Conservation (phyloP, 2,797 vertebrate genomes). For the Megaceryle alcyon region DNA sequence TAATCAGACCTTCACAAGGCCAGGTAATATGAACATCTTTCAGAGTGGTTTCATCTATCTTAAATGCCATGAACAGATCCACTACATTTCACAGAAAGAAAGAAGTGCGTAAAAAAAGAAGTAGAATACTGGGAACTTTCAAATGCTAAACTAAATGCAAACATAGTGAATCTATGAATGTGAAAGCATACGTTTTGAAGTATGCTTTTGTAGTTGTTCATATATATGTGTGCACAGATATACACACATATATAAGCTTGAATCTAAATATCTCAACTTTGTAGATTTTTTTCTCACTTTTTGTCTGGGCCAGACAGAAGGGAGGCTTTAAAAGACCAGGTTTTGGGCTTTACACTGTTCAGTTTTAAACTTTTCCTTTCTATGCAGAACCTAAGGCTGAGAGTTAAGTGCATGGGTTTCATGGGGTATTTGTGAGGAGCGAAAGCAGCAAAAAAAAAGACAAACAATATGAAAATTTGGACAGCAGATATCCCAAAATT, state of each 20-base stretch:
- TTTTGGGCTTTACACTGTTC: neutral
- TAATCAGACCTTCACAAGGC: constrained; percentile 72
- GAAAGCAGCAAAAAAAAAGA: neutral
- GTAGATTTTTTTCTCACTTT: neutral
- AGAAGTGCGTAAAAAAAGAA: neutral
- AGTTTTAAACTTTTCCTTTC: neutral
- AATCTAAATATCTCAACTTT: neutral
- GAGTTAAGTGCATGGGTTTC: neutral
- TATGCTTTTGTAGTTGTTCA: neutral
- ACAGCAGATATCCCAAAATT: neutral
- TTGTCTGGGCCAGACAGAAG: neutral
- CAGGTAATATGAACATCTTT: constrained; percentile 73
- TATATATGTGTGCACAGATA: no score
- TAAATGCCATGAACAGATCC: constrained; percentile 24
- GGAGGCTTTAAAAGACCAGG: neutral
- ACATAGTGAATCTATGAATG: neutral
- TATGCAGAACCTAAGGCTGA: neutral
- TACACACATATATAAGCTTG: neutral
- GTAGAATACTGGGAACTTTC: neutral
- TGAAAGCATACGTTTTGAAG: neutral
- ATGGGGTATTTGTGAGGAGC: neutral
- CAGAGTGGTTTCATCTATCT: constrained; percentile 68
- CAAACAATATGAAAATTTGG: neutral
- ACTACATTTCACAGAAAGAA: constrained; percentile 40
- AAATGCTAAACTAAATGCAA: neutral